A percentile compares a stretch with the other conserved stretches of the same genome.
Evolutionary conservation across 2,888 invertebrate genomes (phyloP).

Genomic region (Campoplex capitator): DNA sequence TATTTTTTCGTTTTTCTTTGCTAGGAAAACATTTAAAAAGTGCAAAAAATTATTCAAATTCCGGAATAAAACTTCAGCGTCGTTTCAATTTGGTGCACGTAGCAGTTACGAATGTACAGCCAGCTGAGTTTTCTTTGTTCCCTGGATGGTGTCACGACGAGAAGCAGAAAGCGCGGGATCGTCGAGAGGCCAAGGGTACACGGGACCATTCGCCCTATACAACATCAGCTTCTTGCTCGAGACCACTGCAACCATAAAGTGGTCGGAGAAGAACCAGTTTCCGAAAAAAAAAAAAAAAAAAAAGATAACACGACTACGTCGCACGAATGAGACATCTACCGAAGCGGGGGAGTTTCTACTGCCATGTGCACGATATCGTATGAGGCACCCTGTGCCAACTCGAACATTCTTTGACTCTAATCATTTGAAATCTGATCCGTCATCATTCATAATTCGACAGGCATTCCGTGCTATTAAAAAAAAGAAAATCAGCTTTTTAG

Average conservation of each 20-base stretch:
- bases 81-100: neutral
- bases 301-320: conserved; percentile 43
- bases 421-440: neutral
- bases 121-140: conserved; percentile 63
- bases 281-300: conserved; percentile 69
- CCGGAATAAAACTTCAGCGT: no score
- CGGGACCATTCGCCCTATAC: conserved; percentile 64
- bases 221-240: conserved; percentile 49
- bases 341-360: conserved; percentile 49
- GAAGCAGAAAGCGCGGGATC: conserved; percentile 69
- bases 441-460: neutral
- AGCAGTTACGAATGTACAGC: neutral
- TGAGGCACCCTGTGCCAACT: conserved; percentile 9
- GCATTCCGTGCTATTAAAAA: neutral
- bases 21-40: no score
- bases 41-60: no score
- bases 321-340: conserved; percentile 32
- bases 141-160: conserved; percentile 79
- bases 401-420: neutral
- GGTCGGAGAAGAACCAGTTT: conserved; percentile 75
- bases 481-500: no score
- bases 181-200: conserved; percentile 78
- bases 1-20: no score
- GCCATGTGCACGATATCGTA: conserved; percentile 10
- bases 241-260: conserved; percentile 62